These are phyloP conservation scores for Drosophila baimaii DNA, from an alignment of 1,140 invertebrate species.

Conservation along the genomic window DNA sequence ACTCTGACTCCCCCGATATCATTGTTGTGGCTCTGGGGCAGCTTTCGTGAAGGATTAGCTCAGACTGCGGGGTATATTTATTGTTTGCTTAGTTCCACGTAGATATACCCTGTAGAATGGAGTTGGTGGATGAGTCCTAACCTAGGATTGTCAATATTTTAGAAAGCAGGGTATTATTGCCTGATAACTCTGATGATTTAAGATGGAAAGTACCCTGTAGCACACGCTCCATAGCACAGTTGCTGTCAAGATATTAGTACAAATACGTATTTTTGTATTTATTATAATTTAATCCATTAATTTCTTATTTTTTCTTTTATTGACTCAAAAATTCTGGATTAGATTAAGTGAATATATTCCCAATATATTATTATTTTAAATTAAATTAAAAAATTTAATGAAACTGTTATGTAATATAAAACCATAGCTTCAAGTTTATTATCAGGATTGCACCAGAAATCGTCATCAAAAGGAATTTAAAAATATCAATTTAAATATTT, in stretches of 20 bases:
- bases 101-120: slow-evolving; percentile 10
- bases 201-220: background rate
- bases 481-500: background rate
- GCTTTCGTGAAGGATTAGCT: slow-evolving; percentile 20
- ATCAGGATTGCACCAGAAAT: background rate
- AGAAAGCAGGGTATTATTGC: background rate
- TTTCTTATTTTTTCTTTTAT: background rate
- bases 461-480: background rate
- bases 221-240: background rate
- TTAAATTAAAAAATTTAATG: no score
- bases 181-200: background rate
- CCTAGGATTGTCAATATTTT: background rate
- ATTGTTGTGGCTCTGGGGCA: slow-evolving; percentile 36
- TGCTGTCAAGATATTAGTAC: background rate
- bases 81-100: background rate
- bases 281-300: background rate
- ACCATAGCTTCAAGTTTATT: background rate
- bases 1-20: background rate
- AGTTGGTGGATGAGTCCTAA: background rate
- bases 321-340: no score
- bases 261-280: background rate
- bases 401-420: no score
- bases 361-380: no score
- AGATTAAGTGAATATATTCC: background rate
- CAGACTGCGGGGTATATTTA: background rate